These are phyloP conservation scores for Pteronura brasiliensis DNA, from an alignment of 2,113 vertebrate genomes.

Conservation along the genomic window DNA sequence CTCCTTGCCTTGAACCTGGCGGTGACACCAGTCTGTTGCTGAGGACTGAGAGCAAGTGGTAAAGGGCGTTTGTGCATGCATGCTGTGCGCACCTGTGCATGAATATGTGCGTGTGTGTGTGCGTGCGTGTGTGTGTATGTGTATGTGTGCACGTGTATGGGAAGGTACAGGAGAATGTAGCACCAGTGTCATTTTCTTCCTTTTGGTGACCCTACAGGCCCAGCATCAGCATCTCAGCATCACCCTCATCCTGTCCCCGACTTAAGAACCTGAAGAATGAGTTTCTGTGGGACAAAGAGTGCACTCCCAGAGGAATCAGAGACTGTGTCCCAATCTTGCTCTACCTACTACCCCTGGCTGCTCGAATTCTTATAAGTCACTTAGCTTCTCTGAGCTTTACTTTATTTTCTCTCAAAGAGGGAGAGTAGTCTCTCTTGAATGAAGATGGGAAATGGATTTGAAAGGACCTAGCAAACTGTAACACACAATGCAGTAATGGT, in stretches of 20 bases:
- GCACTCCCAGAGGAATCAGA: not conserved
- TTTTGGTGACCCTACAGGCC: not conserved
- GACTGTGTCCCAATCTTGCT: not conserved
- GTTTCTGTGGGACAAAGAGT: not conserved
- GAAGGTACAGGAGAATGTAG: not conserved
- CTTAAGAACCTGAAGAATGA: not conserved
- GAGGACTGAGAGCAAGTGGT: not conserved
- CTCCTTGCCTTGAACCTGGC: not conserved
- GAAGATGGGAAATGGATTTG: not conserved
- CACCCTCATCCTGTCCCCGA: not conserved
- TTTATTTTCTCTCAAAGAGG: not conserved
- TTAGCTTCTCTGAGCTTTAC: not conserved
- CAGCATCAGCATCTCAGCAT: not conserved
- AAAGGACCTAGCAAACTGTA: not conserved
- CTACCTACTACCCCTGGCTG: not conserved
- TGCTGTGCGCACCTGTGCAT: not conserved
- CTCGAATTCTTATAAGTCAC: not conserved
- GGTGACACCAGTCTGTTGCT: not conserved
- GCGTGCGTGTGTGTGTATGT: no score
- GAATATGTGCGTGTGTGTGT: not conserved
- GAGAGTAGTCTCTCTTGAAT: not conserved
- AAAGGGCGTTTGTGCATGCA: accelerated
- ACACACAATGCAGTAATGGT: not conserved
- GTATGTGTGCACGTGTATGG: accelerated
- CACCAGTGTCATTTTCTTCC: not conserved